Conservation (phyloP, 2,797 vertebrate species). For the Eidolon dupreanum region DNA sequence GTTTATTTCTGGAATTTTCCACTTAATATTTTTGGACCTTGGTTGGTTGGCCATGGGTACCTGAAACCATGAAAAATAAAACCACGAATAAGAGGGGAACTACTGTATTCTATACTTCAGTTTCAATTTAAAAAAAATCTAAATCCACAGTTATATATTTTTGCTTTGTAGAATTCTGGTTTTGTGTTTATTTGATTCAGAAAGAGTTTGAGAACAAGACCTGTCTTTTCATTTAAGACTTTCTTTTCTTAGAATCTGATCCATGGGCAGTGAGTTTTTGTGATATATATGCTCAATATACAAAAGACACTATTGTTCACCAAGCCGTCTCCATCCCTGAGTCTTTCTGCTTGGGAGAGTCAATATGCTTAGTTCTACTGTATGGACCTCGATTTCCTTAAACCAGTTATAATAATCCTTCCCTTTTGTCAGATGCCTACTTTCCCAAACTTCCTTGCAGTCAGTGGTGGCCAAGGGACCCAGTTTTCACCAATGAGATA, state of each 20-base stretch:
- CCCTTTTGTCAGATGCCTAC: background rate
- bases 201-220: background rate
- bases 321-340: background rate
- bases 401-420: background rate
- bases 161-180: background rate
- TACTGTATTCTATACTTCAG: background rate
- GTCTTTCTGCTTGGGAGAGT: background rate
- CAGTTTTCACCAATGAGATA: background rate
- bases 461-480: background rate
- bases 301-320: background rate
- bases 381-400: background rate
- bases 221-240: background rate
- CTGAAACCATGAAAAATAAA: background rate
- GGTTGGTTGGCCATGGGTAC: background rate
- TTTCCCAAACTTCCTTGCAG: background rate
- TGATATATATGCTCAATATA: fast-evolving
- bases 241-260: background rate
- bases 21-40: background rate
- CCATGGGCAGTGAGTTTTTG: background rate
- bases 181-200: slow-evolving; percentile 1
- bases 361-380: background rate
- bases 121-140: background rate
- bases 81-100: background rate
- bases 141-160: background rate
- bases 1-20: background rate